Evolutionary conservation across 2,888 invertebrate genomes (phyloP).

Genomic region (Amiota communis): DNA sequence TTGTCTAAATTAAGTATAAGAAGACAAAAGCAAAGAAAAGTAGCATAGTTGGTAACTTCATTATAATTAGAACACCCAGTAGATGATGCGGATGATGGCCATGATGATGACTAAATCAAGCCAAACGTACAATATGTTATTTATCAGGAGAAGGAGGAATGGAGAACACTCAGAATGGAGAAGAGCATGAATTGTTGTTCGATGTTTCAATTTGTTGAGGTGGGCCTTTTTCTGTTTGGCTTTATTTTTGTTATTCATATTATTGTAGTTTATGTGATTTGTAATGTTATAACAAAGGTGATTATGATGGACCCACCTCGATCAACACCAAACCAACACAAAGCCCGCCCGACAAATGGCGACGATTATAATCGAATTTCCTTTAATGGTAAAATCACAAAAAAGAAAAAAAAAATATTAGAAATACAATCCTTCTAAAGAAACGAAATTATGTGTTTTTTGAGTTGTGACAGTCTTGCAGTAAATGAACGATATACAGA

Average conservation of each 20-base stretch:
- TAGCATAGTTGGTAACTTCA: constrained; percentile 32
- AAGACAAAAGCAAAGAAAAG: constrained; percentile 15
- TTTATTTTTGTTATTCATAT: too few species aligned
- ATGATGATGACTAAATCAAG: background rate
- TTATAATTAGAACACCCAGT: constrained; percentile 24
- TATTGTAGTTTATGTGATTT: constrained; percentile 2
- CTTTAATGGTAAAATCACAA: constrained; percentile 30
- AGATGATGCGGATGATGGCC: background rate
- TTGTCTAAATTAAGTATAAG: constrained; percentile 8
- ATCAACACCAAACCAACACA: constrained; percentile 20
- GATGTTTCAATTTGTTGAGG: constrained; percentile 21
- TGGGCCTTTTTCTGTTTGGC: background rate
- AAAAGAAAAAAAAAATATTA: background rate
- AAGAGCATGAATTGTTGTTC: background rate
- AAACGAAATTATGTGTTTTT: constrained; percentile 16
- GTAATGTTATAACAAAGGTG: background rate
- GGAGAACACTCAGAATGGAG: too few species aligned
- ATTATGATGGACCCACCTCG: constrained; percentile 3
- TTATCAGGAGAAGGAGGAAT: background rate
- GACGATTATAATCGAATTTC: constrained; percentile 67
- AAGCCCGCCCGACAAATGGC: constrained; percentile 25
- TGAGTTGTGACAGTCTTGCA: too few species aligned
- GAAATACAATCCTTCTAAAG: constrained; percentile 8
- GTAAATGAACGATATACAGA: too few species aligned
- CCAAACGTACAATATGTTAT: constrained; percentile 14